Base-by-base conservation (phyloP, 2,797 vertebrate genomes). In the Urosaurus nigricauda region DNA sequence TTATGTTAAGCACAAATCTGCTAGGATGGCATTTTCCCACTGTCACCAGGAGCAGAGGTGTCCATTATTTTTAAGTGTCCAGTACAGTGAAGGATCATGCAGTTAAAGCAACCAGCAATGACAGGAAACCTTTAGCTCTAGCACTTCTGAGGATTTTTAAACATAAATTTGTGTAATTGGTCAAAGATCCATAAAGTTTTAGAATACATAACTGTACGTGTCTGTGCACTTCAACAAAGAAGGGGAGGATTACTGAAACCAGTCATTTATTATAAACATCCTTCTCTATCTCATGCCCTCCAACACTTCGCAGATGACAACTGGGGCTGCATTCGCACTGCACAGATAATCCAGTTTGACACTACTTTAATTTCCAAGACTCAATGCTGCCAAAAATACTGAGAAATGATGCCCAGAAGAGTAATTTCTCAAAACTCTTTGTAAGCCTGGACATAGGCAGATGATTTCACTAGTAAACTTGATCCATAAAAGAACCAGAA, bases 1-100 rank as follows among this genome's bases (percentile, higher is more conserved):
- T 37, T 73, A 65, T 17, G 56, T 92, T 56, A 87, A 90, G 68
- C 56, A 75, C 37, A 63, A 60, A 26, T 37, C 40, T 37, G 35
- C 26, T 53, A 56, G 21, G 40, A 37, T 53, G n/a, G 21, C 47
- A 53, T 26, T 82, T 79, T 71, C n/a, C 9, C 84, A 1, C 51
- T 79, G 29, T 60, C 63, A 79, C 7, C 14, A 71, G n/a, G 17
- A 70, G 77, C 24, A 70, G 43, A 7, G 17, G 12, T 24, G 26
- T 24, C 16, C 26, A 79, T 71, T 86, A 74, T 60, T 79, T 79
- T 73, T 19, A n/a, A 26, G 3, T 43, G 56, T 24, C 80, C 70
- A 37, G 32, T 1, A 1, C 43, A 70, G 60, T 32, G 65, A 58
- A 43, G 2, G 26, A 16, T 29, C 40, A 74, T 32, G 29, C 4